Percentiles rank a stretch among this genome's conserved stretches.
Evolutionary conservation across 1,140 invertebrate genomes (phyloP).

Genomic region (Halyomorpha halys): DNA sequence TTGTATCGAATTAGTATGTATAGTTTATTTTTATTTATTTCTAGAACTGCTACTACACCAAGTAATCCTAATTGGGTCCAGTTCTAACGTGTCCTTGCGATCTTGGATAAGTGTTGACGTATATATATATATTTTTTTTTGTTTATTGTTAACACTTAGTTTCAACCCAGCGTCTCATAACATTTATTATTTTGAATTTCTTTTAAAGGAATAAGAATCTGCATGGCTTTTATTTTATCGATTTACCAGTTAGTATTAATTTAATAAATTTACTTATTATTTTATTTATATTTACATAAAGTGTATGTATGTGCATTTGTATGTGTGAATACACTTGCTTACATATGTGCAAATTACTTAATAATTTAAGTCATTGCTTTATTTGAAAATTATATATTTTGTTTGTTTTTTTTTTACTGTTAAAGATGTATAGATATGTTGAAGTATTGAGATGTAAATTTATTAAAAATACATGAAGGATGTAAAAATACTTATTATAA

Average conservation of each 20-base stretch:
- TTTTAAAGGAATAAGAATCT: neutral
- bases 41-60: slow-evolving; percentile 38
- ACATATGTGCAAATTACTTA: too few relatives aligned
- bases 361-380: too few relatives aligned
- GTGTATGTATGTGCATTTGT: too few relatives aligned
- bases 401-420: too few relatives aligned
- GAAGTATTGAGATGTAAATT: too few relatives aligned
- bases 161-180: neutral
- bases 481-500: too few relatives aligned
- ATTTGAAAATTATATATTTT: too few relatives aligned
- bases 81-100: slow-evolving; percentile 43
- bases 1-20: too few relatives aligned
- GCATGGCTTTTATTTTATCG: slow-evolving; percentile 2
- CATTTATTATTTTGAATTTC: neutral
- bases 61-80: slow-evolving; percentile 60
- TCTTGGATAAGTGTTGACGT: neutral
- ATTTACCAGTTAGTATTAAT: neutral
- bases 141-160: slow-evolving; percentile 6
- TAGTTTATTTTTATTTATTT: slow-evolving; percentile 28
- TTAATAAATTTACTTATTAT: neutral
- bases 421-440: too few relatives aligned
- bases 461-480: too few relatives aligned
- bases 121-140: slow-evolving; percentile 9
- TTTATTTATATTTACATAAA: too few relatives aligned
- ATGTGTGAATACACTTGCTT: too few relatives aligned